Evolutionary conservation across 1,140 invertebrate species (phyloP), one percentile per base, ranked within the genome.

Genomic region (Microplitis mediator): DNA sequence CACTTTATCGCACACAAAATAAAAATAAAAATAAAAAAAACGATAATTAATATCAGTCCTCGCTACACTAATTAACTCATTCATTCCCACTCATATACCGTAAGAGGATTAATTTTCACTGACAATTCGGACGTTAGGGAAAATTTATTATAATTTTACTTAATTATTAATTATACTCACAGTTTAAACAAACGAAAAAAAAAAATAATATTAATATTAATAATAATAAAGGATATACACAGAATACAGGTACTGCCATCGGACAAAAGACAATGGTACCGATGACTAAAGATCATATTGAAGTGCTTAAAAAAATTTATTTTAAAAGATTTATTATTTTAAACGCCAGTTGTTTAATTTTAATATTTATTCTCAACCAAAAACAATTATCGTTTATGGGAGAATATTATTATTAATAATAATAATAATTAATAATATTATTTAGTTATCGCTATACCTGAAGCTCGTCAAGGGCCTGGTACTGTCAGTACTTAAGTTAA

Each of bases 211-310:
- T 61, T 31, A 50, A 16, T 11, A 62, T 23, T 31, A 62, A 62
- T 23, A 80, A 80, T 81, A 74, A 76, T 79, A 81, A 78, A 72
- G 78, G 78, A 82, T 81, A 82, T 80, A 83, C 77, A 81, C 74
- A 80, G 73, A 82, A 75, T 80, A 82, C 79, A 83, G 81, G 81
- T 82, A 83, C 80, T 76, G 77, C 77, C 77, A 76, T 70, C 75
- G 68, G 71, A 77, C 62, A 67, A 66, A 76, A 76, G 67, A 73
- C 36, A 73, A 77, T 75, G 66, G 69, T 76, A 78, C 66, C 78
- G 78, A 69, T 76, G 76, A 77, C 75, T 73, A 78, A 81, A 74
- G 74, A 56, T 75, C 39, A 45, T 45, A 11, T 45, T 45, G 39
- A 45, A 45, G 39, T 45, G 23, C 23, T 23, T 23, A 23, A 23